Conservation (phyloP, 2,113 vertebrate species). For the Herpetotheres cachinnans region DNA sequence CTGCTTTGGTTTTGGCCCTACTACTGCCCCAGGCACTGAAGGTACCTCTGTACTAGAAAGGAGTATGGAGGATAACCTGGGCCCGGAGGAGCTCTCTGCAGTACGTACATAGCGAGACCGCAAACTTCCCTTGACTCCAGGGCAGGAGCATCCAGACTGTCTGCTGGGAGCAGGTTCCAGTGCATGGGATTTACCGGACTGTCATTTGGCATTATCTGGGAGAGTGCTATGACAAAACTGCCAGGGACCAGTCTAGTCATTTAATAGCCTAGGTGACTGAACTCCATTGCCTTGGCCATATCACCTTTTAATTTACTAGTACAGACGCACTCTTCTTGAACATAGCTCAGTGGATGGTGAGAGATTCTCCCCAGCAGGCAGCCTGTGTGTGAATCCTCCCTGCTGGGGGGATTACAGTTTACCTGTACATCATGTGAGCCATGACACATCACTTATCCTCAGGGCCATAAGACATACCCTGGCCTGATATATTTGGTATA, state of each 20-base stretch:
- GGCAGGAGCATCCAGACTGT: neutral
- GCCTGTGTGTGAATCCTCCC: neutral
- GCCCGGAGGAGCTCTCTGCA: neutral
- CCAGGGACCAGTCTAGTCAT: neutral
- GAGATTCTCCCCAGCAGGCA: neutral
- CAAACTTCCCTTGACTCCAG: neutral
- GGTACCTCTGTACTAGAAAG: neutral
- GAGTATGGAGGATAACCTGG: neutral
- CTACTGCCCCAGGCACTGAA: neutral
- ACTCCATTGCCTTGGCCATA: neutral
- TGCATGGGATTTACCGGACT: accelerated
- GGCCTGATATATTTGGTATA: neutral
- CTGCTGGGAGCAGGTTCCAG: neutral
- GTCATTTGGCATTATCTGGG: neutral
- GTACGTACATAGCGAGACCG: accelerated
- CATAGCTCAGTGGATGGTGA: neutral
- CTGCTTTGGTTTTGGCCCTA: neutral
- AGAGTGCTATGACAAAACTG: neutral
- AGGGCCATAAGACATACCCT: neutral
- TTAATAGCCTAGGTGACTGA: neutral
- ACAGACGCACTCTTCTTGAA: neutral
- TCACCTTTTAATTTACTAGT: neutral
- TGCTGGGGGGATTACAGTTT: neutral
- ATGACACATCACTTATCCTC: accelerated
- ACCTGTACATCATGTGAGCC: neutral